These are phyloP conservation scores for Neoniphon sammara DNA, from an alignment of 2,797 vertebrate species.

Conservation along the genomic window DNA sequence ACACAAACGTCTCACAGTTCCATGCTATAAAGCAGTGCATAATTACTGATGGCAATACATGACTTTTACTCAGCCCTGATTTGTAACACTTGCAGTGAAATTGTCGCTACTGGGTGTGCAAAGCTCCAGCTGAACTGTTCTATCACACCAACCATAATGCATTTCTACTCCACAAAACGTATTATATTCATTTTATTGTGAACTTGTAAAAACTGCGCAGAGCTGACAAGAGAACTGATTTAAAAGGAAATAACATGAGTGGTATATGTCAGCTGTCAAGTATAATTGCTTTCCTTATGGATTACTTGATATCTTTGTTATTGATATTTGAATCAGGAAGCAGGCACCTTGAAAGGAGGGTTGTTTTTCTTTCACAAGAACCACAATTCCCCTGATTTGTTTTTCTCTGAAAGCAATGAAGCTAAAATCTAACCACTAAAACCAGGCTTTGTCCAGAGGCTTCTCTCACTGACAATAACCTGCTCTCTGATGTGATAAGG, in stretches of 20 bases:
- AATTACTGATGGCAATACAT: neutral
- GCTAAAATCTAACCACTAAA: conserved; percentile 16
- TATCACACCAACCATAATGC: neutral
- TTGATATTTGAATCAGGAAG: conserved; percentile 58
- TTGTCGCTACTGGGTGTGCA: conserved; percentile 2
- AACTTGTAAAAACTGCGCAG: neutral
- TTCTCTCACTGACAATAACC: conserved; percentile 7
- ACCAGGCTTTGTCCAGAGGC: conserved; percentile 6
- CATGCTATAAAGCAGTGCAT: conserved; percentile 4
- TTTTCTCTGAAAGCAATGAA: conserved; percentile 32
- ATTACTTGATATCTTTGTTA: conserved; percentile 33
- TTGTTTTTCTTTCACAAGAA: conserved; percentile 48
- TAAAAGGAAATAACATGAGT: conserved; percentile 22
- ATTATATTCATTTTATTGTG: conserved; percentile 18
- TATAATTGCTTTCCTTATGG: conserved; percentile 28
- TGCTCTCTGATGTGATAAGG: neutral
- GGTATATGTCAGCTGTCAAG: conserved; percentile 20
- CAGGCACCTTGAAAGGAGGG: conserved; percentile 37
- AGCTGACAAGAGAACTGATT: neutral
- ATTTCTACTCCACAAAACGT: too few species aligned
- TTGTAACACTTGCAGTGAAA: neutral
- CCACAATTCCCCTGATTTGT: conserved; percentile 30
- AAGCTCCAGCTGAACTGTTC: conserved; percentile 7
- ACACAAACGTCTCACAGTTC: conserved; percentile 17
- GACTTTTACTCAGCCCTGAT: neutral